phyloP scores from a whole-genome alignment of 2,888 invertebrate species.

The Parnassius apollo region DNA sequence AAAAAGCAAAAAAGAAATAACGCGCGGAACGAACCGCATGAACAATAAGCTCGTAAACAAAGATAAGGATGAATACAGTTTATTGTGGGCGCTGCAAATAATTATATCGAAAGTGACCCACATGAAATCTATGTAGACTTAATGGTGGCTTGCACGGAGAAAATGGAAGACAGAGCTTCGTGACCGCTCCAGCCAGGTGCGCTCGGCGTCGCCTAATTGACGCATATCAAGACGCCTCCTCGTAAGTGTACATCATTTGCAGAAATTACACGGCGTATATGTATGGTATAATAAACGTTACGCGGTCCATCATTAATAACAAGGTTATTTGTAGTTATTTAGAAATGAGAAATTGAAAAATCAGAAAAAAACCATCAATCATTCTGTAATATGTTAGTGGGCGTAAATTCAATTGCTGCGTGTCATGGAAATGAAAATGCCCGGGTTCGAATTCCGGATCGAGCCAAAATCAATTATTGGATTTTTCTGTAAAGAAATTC shows the following conservation, averaged over 20 bases:
- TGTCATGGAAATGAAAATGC: no score
- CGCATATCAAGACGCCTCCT: slow-evolving; percentile 67
- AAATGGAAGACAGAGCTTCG: slow-evolving; percentile 50
- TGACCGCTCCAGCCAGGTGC: slow-evolving; percentile 73
- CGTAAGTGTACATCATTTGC: slow-evolving; percentile 74
- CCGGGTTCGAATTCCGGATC: no score
- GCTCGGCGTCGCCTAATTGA: slow-evolving; percentile 70
- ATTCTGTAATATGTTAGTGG: background rate
- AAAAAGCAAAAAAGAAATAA: background rate
- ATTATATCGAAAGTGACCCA: slow-evolving; percentile 13
- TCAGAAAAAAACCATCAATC: background rate
- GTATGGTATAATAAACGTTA: slow-evolving; percentile 62
- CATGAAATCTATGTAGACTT: slow-evolving; percentile 23
- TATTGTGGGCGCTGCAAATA: slow-evolving; percentile 12
- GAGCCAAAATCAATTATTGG: no score
- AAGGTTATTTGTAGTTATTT: slow-evolving; percentile 3
- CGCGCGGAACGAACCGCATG: slow-evolving; percentile 1
- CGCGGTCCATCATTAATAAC: slow-evolving; percentile 31
- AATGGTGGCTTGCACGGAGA: slow-evolving; percentile 36
- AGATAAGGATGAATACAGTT: slow-evolving; percentile 11
- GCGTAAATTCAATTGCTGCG: no score
- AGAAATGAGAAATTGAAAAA: slow-evolving; percentile 22
- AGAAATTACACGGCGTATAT: slow-evolving; percentile 65
- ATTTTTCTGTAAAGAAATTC: no score
- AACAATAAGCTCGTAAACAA: slow-evolving; percentile 23